phyloP scores from a whole-genome alignment of 2,797 vertebrate genomes.

The Odontamblyopus lacepedii region DNA sequence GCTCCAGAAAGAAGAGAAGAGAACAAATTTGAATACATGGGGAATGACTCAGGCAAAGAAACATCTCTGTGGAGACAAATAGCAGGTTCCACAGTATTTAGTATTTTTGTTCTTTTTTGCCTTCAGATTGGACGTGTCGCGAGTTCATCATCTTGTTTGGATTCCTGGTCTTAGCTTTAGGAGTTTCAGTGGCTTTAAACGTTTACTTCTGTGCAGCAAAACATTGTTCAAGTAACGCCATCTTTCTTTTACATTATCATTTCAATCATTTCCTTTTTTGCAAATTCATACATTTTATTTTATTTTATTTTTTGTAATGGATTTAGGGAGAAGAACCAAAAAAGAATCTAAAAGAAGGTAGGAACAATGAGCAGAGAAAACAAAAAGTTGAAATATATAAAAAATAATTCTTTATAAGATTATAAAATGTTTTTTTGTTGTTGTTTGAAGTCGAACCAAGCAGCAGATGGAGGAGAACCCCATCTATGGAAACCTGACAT shows the following conservation, averaged over 20 bases:
- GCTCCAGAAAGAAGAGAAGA: too few relatives aligned
- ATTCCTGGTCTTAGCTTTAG: conserved; percentile 23
- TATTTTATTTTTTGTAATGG: background rate
- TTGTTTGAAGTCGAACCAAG: conserved; percentile 36
- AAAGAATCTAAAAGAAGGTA: conserved; percentile 51
- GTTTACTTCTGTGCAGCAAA: conserved; percentile 56
- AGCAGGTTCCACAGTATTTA: background rate
- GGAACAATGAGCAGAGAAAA: background rate
- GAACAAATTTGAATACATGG: too few relatives aligned
- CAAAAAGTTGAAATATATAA: background rate
- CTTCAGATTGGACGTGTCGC: background rate
- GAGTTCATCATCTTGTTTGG: background rate
- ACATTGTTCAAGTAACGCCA: conserved; percentile 61
- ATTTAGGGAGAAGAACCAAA: conserved; percentile 47
- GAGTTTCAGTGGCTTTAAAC: conserved; percentile 60
- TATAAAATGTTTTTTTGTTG: conserved; percentile 8
- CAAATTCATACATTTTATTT: background rate
- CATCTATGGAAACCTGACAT: conserved; percentile 76
- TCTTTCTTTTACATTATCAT: background rate
- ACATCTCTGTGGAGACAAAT: background rate
- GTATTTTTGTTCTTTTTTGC: background rate
- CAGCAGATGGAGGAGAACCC: conserved; percentile 78
- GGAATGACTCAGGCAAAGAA: background rate
- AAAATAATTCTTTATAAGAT: background rate
- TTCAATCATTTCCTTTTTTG: background rate